Evolutionary conservation across 2,797 vertebrate species (phyloP), one percentile per base, ranked within the genome.

Genomic region (Sebastes steindachneri): DNA sequence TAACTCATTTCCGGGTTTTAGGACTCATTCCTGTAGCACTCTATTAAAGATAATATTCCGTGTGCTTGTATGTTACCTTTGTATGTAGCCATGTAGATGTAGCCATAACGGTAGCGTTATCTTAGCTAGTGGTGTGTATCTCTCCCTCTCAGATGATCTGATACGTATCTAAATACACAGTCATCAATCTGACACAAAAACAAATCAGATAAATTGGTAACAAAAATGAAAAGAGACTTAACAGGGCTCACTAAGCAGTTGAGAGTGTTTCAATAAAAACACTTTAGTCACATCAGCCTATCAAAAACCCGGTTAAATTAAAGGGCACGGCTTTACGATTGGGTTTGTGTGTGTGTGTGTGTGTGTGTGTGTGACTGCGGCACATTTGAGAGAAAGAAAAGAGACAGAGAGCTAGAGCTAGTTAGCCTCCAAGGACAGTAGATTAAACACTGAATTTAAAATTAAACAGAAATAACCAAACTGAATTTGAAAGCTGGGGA

Each of bases 391-490:
- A 37, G 19, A 68, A 59, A 69, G 28, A 69, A 72, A 26, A 70
- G 54, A 81, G 68, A 77, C 3, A 15, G 35, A 21, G 31, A 62
- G 62, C 37, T 48, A n/a, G 53, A 80, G 55, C 53, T 45, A 57
- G 83, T 89, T 80, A 78, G 75, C 73, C 86, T 87, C 75, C 15
- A 51, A 65, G 53, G 71, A 79, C 79, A 87, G 63, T 78, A 85
- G 83, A 89, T 91, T 86, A 90, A 91, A 88, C 77, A 64, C 55
- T 41, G 80, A 76, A 88, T 86, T 85, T 80, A 28, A 82, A 87
- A 88, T 90, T 74, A 88, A 91, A 88, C 62, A 79, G 73, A 81
- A 86, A 77, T 90, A 87, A 91, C 88, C 80, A 88, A 88, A 74
- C 23, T 45, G 81, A 77, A 86, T 89, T 79, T 83, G 80, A 83